Evolutionary conservation across 2,113 vertebrate species (phyloP).

Genomic region (Eudyptes chrysolophus): DNA sequence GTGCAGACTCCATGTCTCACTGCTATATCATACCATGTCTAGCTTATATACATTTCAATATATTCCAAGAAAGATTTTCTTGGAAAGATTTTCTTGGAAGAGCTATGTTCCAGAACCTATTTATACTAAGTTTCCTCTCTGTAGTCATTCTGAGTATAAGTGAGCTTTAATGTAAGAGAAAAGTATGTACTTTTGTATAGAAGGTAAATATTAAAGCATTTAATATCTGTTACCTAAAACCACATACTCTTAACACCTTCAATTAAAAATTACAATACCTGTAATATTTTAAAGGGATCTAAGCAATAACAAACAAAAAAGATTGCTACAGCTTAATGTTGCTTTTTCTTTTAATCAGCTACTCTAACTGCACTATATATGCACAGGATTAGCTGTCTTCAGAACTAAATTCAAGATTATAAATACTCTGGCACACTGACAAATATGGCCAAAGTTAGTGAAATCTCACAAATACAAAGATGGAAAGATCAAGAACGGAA

Average conservation of each 20-base stretch:
- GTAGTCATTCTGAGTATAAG: neutral
- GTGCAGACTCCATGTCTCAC: neutral
- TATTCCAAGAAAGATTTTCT: neutral
- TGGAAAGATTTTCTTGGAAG: neutral
- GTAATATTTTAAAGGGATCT: neutral
- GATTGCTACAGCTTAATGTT: neutral
- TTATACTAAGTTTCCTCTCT: neutral
- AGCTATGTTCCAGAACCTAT: neutral
- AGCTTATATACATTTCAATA: neutral
- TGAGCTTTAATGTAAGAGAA: neutral
- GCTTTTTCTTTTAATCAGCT: neutral
- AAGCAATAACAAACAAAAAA: neutral
- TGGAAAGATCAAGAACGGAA: neutral
- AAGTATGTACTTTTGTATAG: neutral
- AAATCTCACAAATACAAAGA: neutral
- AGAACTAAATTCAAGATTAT: neutral
- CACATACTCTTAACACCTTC: neutral
- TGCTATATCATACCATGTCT: neutral
- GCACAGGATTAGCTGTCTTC: neutral
- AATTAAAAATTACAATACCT: neutral
- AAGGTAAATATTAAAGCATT: neutral
- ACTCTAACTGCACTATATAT: neutral
- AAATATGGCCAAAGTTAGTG: neutral
- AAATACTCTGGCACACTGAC: neutral
- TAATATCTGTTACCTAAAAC: neutral